Evolutionary conservation across 2,113 vertebrate species (phyloP).

Genomic region (Cyanistes caeruleus): DNA sequence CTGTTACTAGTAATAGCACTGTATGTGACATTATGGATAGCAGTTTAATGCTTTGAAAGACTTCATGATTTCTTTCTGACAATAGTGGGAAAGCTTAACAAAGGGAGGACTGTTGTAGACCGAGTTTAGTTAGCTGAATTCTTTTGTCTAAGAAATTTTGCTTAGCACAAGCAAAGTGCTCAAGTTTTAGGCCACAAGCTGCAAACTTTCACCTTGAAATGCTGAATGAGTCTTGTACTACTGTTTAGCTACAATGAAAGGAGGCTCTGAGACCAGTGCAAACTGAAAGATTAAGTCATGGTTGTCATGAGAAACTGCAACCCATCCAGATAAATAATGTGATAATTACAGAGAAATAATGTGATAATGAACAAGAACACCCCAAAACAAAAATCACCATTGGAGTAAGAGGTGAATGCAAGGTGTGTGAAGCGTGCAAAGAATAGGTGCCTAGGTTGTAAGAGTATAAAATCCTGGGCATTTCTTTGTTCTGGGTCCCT

Average conservation of each 20-base stretch:
- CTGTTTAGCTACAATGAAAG: neutral
- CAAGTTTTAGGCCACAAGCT: neutral
- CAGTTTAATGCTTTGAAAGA: neutral
- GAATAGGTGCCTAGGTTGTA: neutral
- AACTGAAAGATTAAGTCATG: neutral
- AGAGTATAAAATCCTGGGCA: neutral
- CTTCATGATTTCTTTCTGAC: neutral
- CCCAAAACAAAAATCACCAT: neutral
- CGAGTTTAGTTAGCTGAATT: neutral
- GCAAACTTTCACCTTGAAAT: neutral
- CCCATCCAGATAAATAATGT: neutral
- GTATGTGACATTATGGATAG: neutral
- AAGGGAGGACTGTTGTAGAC: neutral
- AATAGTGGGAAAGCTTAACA: neutral
- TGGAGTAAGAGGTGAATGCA: neutral
- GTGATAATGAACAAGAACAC: neutral
- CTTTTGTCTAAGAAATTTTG: neutral
- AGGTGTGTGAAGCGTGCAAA: neutral
- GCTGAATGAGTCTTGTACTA: neutral
- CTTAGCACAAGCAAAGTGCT: neutral
- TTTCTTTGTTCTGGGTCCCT: neutral
- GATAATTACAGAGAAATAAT: neutral
- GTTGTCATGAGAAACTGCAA: neutral
- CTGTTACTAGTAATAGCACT: neutral
- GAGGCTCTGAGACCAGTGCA: neutral